A percentile compares a stretch with the other conserved stretches of the same genome.
Conservation (phyloP, 2,888 invertebrate genomes). For the Brachyptera putata region DNA sequence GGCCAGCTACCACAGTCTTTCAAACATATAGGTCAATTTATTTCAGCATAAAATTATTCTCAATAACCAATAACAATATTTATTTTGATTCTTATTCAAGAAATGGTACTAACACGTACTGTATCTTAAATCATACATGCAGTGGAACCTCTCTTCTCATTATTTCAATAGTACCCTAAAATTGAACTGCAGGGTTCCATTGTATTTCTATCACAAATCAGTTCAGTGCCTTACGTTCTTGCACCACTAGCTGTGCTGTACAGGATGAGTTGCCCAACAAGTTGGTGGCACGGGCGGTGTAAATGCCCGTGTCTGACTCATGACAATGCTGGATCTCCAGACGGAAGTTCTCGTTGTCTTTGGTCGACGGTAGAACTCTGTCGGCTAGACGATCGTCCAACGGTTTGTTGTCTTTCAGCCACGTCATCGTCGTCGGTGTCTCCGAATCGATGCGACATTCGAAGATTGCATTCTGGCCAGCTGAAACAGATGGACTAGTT, state of each 20-base stretch:
- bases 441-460: constrained; percentile 69
- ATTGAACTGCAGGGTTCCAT: too few species aligned
- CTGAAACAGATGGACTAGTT: constrained; percentile 48
- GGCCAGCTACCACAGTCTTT: too few species aligned
- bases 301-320: constrained; percentile 79
- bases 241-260: constrained; percentile 82
- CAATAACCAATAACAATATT: too few species aligned
- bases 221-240: constrained; percentile 71
- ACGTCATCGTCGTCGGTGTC: constrained; percentile 58
- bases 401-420: constrained; percentile 85
- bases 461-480: constrained; percentile 77
- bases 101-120: too few species aligned
- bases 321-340: constrained; percentile 70
- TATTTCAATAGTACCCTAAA: too few species aligned
- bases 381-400: constrained; percentile 71
- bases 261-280: constrained; percentile 74
- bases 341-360: constrained; percentile 58
- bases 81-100: too few species aligned
- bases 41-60: too few species aligned
- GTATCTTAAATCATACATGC: too few species aligned
- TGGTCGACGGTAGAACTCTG: constrained; percentile 60
- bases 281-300: constrained; percentile 84
- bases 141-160: too few species aligned
- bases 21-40: too few species aligned
- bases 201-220: too few species aligned